Percentiles rank a stretch among this genome's conserved stretches.
These are phyloP conservation scores for Papilio protenor DNA, from an alignment of 2,888 invertebrate genomes.

Conservation along the genomic window DNA sequence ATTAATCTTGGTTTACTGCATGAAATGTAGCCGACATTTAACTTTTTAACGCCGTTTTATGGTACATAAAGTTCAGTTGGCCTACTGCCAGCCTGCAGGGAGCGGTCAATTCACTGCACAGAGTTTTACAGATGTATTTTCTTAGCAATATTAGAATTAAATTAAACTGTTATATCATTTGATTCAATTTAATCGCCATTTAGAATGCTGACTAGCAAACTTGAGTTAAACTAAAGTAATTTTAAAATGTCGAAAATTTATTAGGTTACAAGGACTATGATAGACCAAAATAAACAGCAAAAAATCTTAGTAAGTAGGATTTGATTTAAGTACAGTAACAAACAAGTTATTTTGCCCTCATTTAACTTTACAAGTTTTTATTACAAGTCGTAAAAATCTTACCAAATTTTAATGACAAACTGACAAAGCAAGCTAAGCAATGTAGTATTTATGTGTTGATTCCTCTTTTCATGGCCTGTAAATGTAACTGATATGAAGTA, in stretches of 20 bases:
- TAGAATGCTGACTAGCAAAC: no score
- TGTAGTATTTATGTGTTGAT: neutral
- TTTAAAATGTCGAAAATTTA: no score
- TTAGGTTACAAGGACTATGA: no score
- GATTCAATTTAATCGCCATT: no score
- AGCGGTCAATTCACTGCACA: neutral
- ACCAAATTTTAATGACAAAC: neutral
- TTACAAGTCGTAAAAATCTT: neutral
- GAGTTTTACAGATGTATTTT: neutral
- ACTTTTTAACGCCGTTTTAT: constrained; percentile 30
- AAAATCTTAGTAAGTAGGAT: neutral
- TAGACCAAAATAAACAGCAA: neutral
- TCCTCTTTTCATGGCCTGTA: neutral
- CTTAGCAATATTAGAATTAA: neutral
- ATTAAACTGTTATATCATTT: neutral
- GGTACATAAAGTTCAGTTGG: constrained; percentile 32
- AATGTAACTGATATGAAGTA: no score
- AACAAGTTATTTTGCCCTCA: neutral
- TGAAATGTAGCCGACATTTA: constrained; percentile 32
- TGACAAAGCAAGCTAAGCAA: neutral
- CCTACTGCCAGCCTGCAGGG: constrained; percentile 3
- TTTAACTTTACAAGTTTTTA: neutral
- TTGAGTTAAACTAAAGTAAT: no score
- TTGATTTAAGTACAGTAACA: neutral
- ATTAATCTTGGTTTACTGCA: constrained; percentile 21